These are phyloP conservation scores for Kryptopterus vitreolus DNA, from an alignment of 2,797 vertebrate genomes.

Conservation along the genomic window DNA sequence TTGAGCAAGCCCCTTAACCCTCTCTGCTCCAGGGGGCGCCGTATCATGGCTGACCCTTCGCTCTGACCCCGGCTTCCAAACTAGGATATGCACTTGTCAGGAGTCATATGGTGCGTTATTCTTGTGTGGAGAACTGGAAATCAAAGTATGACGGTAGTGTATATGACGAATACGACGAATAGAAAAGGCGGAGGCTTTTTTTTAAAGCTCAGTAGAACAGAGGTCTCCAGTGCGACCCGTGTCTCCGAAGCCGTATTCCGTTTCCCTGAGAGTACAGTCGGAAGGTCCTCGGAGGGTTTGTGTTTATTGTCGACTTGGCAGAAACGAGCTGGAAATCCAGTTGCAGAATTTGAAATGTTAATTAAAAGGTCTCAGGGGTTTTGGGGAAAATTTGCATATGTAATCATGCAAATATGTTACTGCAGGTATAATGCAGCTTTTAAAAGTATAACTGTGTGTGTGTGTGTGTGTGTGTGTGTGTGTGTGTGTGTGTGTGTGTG, in stretches of 20 bases:
- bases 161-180: not conserved
- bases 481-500: conserved; percentile 4
- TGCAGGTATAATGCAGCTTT: not conserved
- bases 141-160: not conserved
- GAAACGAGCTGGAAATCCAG: not conserved
- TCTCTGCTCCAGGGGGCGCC: too few relatives aligned
- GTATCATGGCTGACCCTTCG: too few relatives aligned
- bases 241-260: not conserved
- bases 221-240: not conserved
- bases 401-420: not conserved
- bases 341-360: conserved; percentile 21
- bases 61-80: too few relatives aligned
- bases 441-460: not conserved
- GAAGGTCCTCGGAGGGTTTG: not conserved
- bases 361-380: conserved; percentile 4
- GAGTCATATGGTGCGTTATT: not conserved
- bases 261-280: not conserved
- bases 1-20: too few relatives aligned
- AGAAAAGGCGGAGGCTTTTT: not conserved
- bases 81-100: too few relatives aligned
- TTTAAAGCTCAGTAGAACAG: not conserved
- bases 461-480: conserved; percentile 1
- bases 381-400: not conserved
- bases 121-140: not conserved
- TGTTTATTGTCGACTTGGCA: not conserved